Evolutionary conservation across 2,888 invertebrate species (phyloP).

Genomic region (Eurytoma adleriae): DNA sequence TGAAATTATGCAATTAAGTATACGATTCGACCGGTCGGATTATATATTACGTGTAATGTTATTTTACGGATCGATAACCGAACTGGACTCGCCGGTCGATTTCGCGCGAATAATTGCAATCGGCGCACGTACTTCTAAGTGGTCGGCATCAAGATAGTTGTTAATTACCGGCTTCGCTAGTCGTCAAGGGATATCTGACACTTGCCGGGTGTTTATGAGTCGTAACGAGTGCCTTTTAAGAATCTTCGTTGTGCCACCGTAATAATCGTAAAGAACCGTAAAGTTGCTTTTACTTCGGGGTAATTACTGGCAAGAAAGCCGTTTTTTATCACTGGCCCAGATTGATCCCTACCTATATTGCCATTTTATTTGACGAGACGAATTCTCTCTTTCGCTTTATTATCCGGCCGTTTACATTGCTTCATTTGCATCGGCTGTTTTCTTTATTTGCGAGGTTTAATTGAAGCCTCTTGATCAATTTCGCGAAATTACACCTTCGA

Average conservation of each 20-base stretch:
- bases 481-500: constrained; percentile 9
- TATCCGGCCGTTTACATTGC: constrained; percentile 41
- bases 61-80: constrained; percentile 53
- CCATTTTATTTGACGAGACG: constrained; percentile 36
- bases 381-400: constrained; percentile 32
- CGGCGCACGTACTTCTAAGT: constrained; percentile 29
- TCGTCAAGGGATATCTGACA: constrained; percentile 57
- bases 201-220: constrained; percentile 53
- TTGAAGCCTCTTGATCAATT: constrained; percentile 18
- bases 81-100: constrained; percentile 44
- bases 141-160: constrained; percentile 51
- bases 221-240: constrained; percentile 51
- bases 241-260: constrained; percentile 40
- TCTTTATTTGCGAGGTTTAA: constrained; percentile 16
- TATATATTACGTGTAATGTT: constrained; percentile 50
- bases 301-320: constrained; percentile 50
- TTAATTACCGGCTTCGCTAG: constrained; percentile 53
- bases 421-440: constrained; percentile 41
- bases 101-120: constrained; percentile 49
- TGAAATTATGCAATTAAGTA: constrained; percentile 48
- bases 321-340: constrained; percentile 47
- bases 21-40: constrained; percentile 19
- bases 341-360: constrained; percentile 45
- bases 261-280: constrained; percentile 61
- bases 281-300: constrained; percentile 54